Percentiles rank a stretch among this genome's conserved stretches.
Evolutionary conservation across 2,113 vertebrate genomes (phyloP).

Genomic region (Apteryx mantelli): DNA sequence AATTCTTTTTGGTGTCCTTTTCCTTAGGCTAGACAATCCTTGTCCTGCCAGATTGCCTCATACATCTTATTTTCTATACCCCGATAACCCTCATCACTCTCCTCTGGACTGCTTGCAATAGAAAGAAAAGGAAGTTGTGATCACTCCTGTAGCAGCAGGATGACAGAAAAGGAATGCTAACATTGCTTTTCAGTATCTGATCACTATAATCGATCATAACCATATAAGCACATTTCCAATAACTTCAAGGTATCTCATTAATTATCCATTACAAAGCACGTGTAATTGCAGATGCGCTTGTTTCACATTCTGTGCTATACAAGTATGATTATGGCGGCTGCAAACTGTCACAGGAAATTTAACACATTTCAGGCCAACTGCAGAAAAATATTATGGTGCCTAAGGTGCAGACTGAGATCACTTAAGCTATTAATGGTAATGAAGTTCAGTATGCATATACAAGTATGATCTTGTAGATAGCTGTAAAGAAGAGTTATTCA

Average conservation of each 20-base stretch:
- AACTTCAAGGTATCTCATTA: neutral
- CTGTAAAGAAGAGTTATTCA: neutral
- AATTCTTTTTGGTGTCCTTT: neutral
- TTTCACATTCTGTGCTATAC: neutral
- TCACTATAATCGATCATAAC: neutral
- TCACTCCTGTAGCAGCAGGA: neutral
- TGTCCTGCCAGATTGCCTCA: neutral
- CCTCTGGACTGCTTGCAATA: neutral
- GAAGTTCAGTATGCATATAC: neutral
- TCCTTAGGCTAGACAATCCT: neutral
- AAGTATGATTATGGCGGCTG: neutral
- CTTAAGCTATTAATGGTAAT: neutral
- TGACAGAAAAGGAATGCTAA: neutral
- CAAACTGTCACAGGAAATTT: neutral
- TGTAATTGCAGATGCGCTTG: neutral
- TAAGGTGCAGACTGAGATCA: neutral
- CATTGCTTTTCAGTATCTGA: neutral
- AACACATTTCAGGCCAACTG: neutral
- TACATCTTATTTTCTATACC: neutral
- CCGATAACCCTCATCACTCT: neutral
- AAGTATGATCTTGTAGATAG: neutral
- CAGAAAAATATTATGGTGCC: neutral
- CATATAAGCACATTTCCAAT: neutral
- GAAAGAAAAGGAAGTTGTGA: neutral
- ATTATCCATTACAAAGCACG: neutral